Evolutionary conservation across 1,140 invertebrate genomes (phyloP).

Genomic region (Philopotamus ludificatus): DNA sequence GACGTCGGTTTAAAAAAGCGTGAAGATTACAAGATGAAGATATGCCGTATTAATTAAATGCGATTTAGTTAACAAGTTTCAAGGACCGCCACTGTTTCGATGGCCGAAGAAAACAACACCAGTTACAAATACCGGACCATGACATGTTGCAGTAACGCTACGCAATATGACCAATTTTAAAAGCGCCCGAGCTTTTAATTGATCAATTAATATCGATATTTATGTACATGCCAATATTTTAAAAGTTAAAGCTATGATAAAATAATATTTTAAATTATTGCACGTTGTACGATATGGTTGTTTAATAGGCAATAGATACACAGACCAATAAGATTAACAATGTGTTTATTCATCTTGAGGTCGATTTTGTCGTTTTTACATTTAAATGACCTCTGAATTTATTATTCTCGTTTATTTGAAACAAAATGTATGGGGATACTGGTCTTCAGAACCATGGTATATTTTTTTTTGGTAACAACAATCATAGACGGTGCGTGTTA

Average conservation of each 20-base stretch:
- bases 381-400: constrained; percentile 42
- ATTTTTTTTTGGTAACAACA: constrained; percentile 34
- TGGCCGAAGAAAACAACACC: constrained; percentile 34
- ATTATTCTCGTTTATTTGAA: constrained; percentile 43
- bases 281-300: too few species aligned
- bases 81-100: constrained; percentile 33
- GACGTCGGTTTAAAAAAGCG: background rate
- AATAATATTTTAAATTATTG: too few species aligned
- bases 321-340: too few species aligned
- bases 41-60: constrained; percentile 40
- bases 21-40: constrained; percentile 7
- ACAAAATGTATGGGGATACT: constrained; percentile 41
- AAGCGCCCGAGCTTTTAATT: too few species aligned
- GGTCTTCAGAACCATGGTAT: constrained; percentile 34
- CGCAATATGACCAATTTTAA: too few species aligned
- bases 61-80: constrained; percentile 39
- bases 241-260: too few species aligned
- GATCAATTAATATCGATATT: too few species aligned
- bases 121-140: constrained; percentile 24
- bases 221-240: too few species aligned
- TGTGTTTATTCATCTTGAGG: too few species aligned
- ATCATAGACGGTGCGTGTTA: constrained; percentile 6
- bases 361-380: too few species aligned
- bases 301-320: too few species aligned
- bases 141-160: constrained; percentile 20